Evolutionary conservation across 2,888 invertebrate species (phyloP).

Genomic region (Eupsilia transversa): DNA sequence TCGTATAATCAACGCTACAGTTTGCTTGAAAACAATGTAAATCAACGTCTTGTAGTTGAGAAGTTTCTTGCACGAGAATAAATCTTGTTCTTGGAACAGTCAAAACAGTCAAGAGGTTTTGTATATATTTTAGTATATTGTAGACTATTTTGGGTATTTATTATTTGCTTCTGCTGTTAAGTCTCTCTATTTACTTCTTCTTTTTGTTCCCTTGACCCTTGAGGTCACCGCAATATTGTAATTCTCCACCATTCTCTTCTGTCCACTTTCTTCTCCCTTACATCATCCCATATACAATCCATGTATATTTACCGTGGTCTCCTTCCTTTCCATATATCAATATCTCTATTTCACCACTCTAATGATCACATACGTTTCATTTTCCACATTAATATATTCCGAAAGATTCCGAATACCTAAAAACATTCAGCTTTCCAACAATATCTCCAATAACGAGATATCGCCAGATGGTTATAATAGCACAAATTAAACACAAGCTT

Average conservation of each 20-base stretch:
- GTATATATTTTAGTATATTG: not conserved
- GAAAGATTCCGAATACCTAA: not conserved
- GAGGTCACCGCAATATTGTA: not conserved
- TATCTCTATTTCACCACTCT: not conserved
- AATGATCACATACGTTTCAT: not conserved
- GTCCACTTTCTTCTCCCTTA: not conserved
- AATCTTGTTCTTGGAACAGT: constrained; percentile 25
- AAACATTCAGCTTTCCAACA: constrained; percentile 14
- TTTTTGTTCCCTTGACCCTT: too few species aligned
- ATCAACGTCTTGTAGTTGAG: constrained; percentile 69
- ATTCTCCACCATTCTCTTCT: not conserved
- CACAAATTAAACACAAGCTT: constrained; percentile 4
- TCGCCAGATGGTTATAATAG: not conserved
- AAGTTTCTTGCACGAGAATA: constrained; percentile 22
- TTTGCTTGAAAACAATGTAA: constrained; percentile 70
- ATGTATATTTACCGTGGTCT: not conserved
- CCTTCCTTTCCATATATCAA: too few species aligned
- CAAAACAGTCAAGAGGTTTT: constrained; percentile 2
- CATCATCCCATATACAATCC: too few species aligned
- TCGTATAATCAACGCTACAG: constrained; percentile 59
- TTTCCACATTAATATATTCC: not conserved
- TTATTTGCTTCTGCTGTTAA: not conserved
- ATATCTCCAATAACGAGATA: constrained; percentile 1
- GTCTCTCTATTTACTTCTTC: not conserved
- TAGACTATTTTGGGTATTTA: not conserved